phyloP scores from a whole-genome alignment of 2,797 vertebrate species.

The Forpus xanthops region DNA sequence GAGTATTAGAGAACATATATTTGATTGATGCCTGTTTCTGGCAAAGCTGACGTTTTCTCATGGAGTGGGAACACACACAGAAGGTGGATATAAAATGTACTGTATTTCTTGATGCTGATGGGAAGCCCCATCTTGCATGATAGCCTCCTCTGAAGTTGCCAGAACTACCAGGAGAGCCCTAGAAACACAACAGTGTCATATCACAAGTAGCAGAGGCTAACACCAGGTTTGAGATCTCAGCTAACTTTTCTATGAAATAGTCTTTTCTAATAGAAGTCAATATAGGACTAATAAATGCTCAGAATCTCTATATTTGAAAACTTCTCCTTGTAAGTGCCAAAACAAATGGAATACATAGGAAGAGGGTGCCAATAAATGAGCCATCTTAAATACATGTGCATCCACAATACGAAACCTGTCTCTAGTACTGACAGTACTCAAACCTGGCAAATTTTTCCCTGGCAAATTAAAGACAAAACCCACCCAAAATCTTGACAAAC shows the following conservation, averaged over 20 bases:
- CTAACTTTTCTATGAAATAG: not conserved
- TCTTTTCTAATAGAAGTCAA: not conserved
- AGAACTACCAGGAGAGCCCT: not conserved
- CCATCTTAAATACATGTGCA: not conserved
- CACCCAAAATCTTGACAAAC: not conserved
- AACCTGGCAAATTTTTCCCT: not conserved
- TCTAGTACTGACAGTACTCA: not conserved
- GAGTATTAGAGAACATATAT: not conserved
- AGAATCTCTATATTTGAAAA: not conserved
- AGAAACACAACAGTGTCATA: not conserved
- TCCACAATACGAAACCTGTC: not conserved
- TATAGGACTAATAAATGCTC: not conserved
- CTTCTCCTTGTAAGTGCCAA: not conserved
- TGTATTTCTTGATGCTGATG: not conserved
- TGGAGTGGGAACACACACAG: not conserved
- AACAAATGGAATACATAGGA: fast-evolving
- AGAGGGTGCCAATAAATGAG: not conserved
- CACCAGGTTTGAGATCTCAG: not conserved
- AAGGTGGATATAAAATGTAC: not conserved
- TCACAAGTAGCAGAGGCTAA: not conserved
- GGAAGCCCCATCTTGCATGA: not conserved
- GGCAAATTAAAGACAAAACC: not conserved
- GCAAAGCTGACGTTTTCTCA: not conserved
- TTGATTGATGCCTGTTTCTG: not conserved
- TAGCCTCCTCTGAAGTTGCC: not conserved